phyloP scores from a whole-genome alignment of 2,888 invertebrate species.

The Cheiracanthium punctorium region DNA sequence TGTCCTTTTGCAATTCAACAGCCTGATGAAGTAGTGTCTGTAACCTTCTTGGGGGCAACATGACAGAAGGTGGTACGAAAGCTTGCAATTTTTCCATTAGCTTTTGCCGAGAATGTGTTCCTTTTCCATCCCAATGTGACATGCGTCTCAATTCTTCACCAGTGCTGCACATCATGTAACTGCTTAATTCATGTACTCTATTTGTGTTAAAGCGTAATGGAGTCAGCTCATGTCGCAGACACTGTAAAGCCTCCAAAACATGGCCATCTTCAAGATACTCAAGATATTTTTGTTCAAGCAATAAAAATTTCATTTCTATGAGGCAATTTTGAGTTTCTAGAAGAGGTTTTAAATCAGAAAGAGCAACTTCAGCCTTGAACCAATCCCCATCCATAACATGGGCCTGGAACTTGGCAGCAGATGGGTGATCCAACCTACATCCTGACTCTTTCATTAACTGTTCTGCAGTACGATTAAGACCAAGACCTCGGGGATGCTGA shows the following conservation, averaged over 20 bases:
- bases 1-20: constrained; percentile 89
- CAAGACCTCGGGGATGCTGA: constrained; percentile 94
- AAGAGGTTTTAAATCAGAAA: constrained; percentile 86
- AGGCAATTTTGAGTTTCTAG: constrained; percentile 81
- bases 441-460: constrained; percentile 96
- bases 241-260: constrained; percentile 94
- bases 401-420: constrained; percentile 93
- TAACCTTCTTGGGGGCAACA: constrained; percentile 91
- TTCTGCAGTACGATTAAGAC: constrained; percentile 92
- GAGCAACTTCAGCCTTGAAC: constrained; percentile 86
- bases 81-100: constrained; percentile 89
- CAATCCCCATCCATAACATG: constrained; percentile 96
- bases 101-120: constrained; percentile 83
- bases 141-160: constrained; percentile 80
- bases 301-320: constrained; percentile 92
- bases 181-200: constrained; percentile 90
- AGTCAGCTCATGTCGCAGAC: constrained; percentile 95
- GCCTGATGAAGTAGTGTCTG: constrained; percentile 81
- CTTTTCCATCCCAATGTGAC: constrained; percentile 85
- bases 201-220: constrained; percentile 95
- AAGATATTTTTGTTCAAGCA: constrained; percentile 97
- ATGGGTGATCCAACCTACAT: constrained; percentile 95
- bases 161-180: constrained; percentile 92
- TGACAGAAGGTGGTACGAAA: constrained; percentile 94
- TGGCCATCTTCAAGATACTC: constrained; percentile 95